Base-by-base conservation (phyloP, 1,140 invertebrate genomes). In the Diachasmimorpha longicaudata region DNA sequence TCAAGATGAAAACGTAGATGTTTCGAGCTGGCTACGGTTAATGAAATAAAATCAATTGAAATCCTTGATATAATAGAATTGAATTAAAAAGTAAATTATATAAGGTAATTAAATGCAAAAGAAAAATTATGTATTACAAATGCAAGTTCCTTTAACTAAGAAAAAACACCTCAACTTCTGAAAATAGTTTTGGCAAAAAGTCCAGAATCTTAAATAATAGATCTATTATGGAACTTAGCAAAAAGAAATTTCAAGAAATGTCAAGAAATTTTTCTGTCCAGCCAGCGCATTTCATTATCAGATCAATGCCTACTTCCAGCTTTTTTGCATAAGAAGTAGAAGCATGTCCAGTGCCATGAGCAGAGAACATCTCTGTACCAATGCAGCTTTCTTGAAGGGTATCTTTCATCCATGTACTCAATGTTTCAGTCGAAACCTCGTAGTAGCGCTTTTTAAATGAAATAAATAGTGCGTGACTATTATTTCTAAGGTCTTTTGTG, bases 201-300 rank as follows among this genome's bases (percentile, higher is more conserved):
- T n/a, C 48, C 19, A 16, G 0, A 1, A 4, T 55, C 48, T 55
- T 4, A 1, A 6, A 55, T n/a, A 16, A 55, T 16, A 4, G 48
- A n/a, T 8, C 48, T 4, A 16, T 55, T 14, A 21, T 82, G 80
- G 55, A 81, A 81, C 25, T 42, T 21, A 11, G 77, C 77, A 71
- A 82, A 81, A 4, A 76, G 81, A 82, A 4, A n/a, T n/a, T n/a
- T n/a, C n/a, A n/a, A n/a, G n/a, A n/a, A n/a, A n/a, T n/a, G n/a
- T n/a, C n/a, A n/a, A n/a, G n/a, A n/a, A n/a, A n/a, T n/a, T 72
- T 44, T 48, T 74, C 46, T 25, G 79, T 78, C 81, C 80, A 81
- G 11, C 81, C 80, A 16, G 79, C 78, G 11, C 75, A 67, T 52
- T 74, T 71, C 36, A 73, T 48, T 11, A 82, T 82, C 0, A 11